Evolutionary conservation across 92 coral and sea anemone species (phyloP), one percentile per base, ranked within the genome.

Genomic region (Palythoa grandis): DNA sequence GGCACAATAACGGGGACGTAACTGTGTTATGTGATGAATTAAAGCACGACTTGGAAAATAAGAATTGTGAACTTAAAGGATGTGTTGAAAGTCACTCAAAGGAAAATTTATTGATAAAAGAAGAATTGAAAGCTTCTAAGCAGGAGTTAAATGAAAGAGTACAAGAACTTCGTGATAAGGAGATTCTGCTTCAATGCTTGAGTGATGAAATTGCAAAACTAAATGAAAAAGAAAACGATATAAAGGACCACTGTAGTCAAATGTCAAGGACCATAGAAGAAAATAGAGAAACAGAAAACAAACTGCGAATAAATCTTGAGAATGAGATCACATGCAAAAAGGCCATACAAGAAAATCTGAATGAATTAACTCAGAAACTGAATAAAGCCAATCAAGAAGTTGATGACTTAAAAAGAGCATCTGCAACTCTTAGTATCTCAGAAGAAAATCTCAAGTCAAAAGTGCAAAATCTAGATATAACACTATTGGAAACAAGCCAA

Each of bases 141-240:
- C 23, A 77, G 74, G 71, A 78, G 38, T 53, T 66, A 38, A 74
- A 47, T 57, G 82, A 77, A 57, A 80, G 86, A 24, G 47, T 78
- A 82, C 66, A 63, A 71, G 93, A 91, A 25, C 85, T 78, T 66
- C 68, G 88, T 13, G 91, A 78, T 22, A 60, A 87, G 77, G 85
- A 83, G n/a, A 50, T 72, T 16, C 75, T 74, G 66, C 52, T 89
- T 23, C 85, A 82, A 22, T 69, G 89, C 20, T 75, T 89, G 70
- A 87, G 88, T 74, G 89, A 82, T 57, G 92, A 87, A 65, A 89
- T 86, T 50, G 75, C 88, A 60, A 88, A 90, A 38, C 85, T 90
- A 72, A 74, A 86, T 69, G 78, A 88, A 48, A 89, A 87, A 65
- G 72, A 89, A 54, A 72, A 15, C 65, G 66, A 82, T 20, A 56